Base-by-base conservation (phyloP, 2,888 invertebrate genomes). In the Mesorhabditis belari region DNA sequence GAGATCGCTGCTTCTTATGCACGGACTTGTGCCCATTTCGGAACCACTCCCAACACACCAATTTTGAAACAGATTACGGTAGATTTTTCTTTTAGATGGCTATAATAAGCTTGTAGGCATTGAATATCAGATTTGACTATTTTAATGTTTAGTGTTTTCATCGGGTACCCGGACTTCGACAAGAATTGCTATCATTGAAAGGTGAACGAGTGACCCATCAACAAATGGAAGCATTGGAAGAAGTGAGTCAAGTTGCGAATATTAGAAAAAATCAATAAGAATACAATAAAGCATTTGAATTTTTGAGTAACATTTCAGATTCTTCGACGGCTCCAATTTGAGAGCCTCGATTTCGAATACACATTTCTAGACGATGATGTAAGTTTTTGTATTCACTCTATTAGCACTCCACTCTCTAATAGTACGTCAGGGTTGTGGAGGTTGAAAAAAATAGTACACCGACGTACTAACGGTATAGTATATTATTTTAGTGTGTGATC, bases 191-290 rank as follows among this genome's bases (percentile, higher is more conserved):
- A 24, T 65, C 63, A 5, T 58, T 70, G 49, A 69, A 70, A 82
- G 87, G 87, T 64, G 86, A 87, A 68, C 84, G 86, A 67, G 83
- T 89, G 65, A 86, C 87, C 66, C 83, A 87, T 67, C 86, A 87
- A 62, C 88, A 87, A 67, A 87, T 88, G 81, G 91, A 92, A 84
- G 87, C 90, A 19, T 82, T 92, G 57, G 92, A 92, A 82, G 89
- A 91, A 73, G 85, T 92, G 62, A 86, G 92, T 64, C 87, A 88
- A 79, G n/a, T n/a, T n/a, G n/a, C n/a, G n/a, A n/a, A n/a, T n/a
- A n/a, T n/a, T n/a, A n/a, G n/a, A n/a, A n/a, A n/a, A n/a, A n/a
- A n/a, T n/a, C n/a, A n/a, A n/a, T n/a, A n/a, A n/a, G n/a, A n/a
- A 1, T 35, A 35, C 44, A n/a, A 35, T 35, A 35, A 17, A 17